phyloP scores from a whole-genome alignment of 2,888 invertebrate genomes.

The Rhagium mordax region DNA sequence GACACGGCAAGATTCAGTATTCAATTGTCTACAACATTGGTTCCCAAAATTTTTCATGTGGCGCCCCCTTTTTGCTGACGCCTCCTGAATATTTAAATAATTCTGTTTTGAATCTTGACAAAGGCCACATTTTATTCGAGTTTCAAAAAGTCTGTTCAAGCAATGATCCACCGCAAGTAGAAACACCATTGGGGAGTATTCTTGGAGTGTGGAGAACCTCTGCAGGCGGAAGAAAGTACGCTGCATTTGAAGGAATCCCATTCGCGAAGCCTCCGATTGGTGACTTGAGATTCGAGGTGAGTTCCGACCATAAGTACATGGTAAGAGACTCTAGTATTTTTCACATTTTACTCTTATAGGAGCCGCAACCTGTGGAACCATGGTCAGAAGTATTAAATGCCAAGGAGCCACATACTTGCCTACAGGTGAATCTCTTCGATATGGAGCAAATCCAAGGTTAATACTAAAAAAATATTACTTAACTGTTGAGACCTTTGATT shows the following conservation, averaged over 20 bases:
- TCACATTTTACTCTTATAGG: too few relatives aligned
- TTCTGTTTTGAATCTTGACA: too few relatives aligned
- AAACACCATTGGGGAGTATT: constrained; percentile 45
- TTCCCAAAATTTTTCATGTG: too few relatives aligned
- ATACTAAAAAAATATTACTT: not conserved
- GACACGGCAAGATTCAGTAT: too few relatives aligned
- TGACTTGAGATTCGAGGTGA: constrained; percentile 73
- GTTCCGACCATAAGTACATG: too few relatives aligned
- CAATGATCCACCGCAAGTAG: constrained; percentile 32
- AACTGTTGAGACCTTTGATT: not conserved
- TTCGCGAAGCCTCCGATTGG: constrained; percentile 79
- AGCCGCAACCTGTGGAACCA: not conserved
- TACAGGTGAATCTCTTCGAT: not conserved
- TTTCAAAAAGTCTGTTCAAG: not conserved
- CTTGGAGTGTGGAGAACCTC: too few relatives aligned
- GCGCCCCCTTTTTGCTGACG: too few relatives aligned
- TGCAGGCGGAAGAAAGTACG: constrained; percentile 68
- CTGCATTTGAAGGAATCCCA: constrained; percentile 78
- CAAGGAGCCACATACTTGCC: not conserved
- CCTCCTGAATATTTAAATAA: too few relatives aligned
- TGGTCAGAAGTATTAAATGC: not conserved
- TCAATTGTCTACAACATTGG: too few relatives aligned
- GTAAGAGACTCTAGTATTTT: too few relatives aligned
- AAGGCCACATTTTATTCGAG: too few relatives aligned
- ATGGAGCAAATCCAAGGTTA: not conserved